Evolutionary conservation across 2,797 vertebrate species (phyloP).

Genomic region (Hafferia zeledoni): DNA sequence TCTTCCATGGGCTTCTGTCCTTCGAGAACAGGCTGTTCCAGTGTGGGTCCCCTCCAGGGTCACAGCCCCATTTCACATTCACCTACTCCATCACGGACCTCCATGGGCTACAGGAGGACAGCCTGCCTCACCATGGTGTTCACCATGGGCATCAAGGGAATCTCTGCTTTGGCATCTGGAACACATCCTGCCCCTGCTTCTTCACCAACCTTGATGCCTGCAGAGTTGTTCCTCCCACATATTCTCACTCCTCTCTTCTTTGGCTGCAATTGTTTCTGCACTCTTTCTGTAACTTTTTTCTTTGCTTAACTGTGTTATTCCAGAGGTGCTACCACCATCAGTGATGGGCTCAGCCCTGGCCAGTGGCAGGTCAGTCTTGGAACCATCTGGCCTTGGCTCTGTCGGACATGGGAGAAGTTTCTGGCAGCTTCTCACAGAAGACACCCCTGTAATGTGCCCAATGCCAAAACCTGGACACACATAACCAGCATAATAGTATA

Average conservation of each 20-base stretch:
- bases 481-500: not conserved
- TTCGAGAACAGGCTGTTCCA: not conserved
- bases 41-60: accelerated
- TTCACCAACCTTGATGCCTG: too few relatives aligned
- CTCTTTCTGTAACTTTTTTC: too few relatives aligned
- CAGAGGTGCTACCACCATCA: not conserved
- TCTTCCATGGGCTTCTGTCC: accelerated
- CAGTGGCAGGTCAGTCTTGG: accelerated
- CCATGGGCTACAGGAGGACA: not conserved
- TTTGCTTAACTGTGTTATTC: not conserved
- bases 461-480: not conserved
- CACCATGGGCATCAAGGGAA: accelerated
- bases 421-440: not conserved
- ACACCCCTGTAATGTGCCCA: accelerated
- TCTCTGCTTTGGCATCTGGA: not conserved
- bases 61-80: too few relatives aligned
- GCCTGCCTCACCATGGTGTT: not conserved
- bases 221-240: not conserved
- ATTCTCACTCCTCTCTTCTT: not conserved
- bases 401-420: not conserved
- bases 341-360: not conserved
- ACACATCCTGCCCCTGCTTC: not conserved
- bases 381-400: accelerated
- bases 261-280: not conserved
- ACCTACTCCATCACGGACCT: accelerated